Evolutionary conservation across 2,888 invertebrate species (phyloP), one percentile per base, ranked within the genome.

Genomic region (Thymelicus acteon): DNA sequence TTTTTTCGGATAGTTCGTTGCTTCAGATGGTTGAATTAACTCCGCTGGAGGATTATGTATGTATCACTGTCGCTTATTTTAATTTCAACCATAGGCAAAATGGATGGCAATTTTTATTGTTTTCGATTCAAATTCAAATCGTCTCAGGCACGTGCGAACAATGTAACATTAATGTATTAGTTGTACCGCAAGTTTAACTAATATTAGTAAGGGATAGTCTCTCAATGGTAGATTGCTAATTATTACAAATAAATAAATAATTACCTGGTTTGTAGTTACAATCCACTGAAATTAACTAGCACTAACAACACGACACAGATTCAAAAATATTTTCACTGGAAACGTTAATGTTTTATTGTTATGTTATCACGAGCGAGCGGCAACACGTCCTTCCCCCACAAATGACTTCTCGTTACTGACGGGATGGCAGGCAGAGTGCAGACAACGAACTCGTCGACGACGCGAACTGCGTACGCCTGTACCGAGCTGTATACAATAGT

Each of bases 361-460:
- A 19, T 64, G 54, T 15, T 48, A 67, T 48, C 75, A 74, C 78
- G 75, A 75, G 75, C 75, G 77, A 78, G 74, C 74, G 75, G 74
- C 76, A 74, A 74, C 77, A 75, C 74, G 73, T 77, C 74, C 73
- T 73, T 49, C 37, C 74, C 58, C 66, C 58, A 70, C 72, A 65
- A 67, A 71, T 47, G 76, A 72, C 81, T 78, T 76, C 82, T 79
- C 81, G 81, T 80, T 82, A 86, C 85, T 86, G 82, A 82, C 78
- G 75, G 73, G 76, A 81, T 48, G 58, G 7, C 7, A 40, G 40
- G 40, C 40, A 12, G 44, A 44, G 8, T 7, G 67, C 72, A 64
- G 60, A 64, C 47, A 65, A 65, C 54, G 54, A 48, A 64, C 52
- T 64, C 64, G 62, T 57, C 10, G 24, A 7, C 49, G 19, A 15